Evolutionary conservation across 2,888 invertebrate species (phyloP), one percentile per base, ranked within the genome.

Genomic region (Drosophila nigritarsus): DNA sequence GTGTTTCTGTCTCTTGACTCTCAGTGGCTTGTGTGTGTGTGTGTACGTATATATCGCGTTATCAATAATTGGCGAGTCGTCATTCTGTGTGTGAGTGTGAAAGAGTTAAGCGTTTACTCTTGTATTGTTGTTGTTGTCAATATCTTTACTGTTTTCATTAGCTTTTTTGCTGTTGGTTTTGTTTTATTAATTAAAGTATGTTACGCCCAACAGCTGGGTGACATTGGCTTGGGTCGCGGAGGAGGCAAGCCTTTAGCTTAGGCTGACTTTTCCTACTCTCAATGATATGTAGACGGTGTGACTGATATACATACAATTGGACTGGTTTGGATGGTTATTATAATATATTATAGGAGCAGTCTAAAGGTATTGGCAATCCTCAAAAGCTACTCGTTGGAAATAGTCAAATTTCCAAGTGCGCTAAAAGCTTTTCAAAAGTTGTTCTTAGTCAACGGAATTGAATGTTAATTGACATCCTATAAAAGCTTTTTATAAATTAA

Each of bases 181-280:
- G 58, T 59, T 76, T 76, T 74, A 74, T 82, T 82, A 87, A 80
- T 83, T 76, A 76, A 79, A 64, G 85, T 69, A 64, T 58, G 58
- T 53, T 71, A 65, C 58, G 36, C 65, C 72, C 53, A 51, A 61
- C 32, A 67, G 60, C 56, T 45, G 60, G 60, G 55, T 72, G 51
- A 68, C 70, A 70, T 78, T 70, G 79, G 29, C 29, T 30, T 30
- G 69, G 32, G 49, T 55, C 18, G 27, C 45, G 48, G 48, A 55
- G 8, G 2, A 15, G 45, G 24, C 24, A 24, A 45, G 45, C 24
- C 45, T 24, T 15, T 45, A 24, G 24, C 45, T 24, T 45, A 45
- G 24, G 24, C 45, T 45, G 7, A 20, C 42, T 24, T 20, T 45
- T 45, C 7, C 40, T n/a, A 2, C n/a, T n/a, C n/a, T 20, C 20